Evolutionary conservation across 2,797 vertebrate species (phyloP).

Genomic region (Rhinatrema bivittatum): DNA sequence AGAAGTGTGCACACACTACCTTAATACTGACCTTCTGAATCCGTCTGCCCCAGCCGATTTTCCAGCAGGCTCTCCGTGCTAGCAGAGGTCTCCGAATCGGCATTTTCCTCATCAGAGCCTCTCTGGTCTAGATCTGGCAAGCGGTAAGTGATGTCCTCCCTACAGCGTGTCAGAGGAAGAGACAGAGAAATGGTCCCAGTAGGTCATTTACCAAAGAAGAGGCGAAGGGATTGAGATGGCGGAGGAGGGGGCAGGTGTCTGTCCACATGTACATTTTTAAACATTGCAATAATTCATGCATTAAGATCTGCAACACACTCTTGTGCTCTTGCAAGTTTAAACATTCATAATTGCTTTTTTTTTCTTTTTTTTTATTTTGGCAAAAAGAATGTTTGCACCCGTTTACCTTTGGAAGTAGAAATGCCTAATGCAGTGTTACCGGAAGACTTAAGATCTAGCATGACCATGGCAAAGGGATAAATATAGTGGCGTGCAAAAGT

Average conservation of each 20-base stretch:
- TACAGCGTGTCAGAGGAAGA: conserved; percentile 24
- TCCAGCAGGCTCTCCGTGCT: conserved; percentile 94
- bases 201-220: background rate
- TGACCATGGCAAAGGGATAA: too few species aligned
- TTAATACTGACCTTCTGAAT: conserved; percentile 85
- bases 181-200: background rate
- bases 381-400: too few species aligned
- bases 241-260: background rate
- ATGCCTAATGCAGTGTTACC: too few species aligned
- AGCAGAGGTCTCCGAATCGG: conserved; percentile 85
- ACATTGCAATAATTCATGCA: background rate
- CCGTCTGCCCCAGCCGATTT: conserved; percentile 59
- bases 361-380: too few species aligned
- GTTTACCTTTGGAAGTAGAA: too few species aligned
- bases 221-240: too few species aligned
- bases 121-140: conserved; percentile 90
- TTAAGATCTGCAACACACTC: fast-evolving
- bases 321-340: too few species aligned
- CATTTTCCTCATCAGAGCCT: conserved; percentile 89
- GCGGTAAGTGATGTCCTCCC: conserved; percentile 88
- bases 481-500: too few species aligned
- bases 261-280: background rate
- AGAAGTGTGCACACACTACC: conserved; percentile 45
- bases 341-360: too few species aligned
- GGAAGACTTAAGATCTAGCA: too few species aligned